phyloP scores from a whole-genome alignment of 2,113 vertebrate genomes.

The Catharus minimus region DNA sequence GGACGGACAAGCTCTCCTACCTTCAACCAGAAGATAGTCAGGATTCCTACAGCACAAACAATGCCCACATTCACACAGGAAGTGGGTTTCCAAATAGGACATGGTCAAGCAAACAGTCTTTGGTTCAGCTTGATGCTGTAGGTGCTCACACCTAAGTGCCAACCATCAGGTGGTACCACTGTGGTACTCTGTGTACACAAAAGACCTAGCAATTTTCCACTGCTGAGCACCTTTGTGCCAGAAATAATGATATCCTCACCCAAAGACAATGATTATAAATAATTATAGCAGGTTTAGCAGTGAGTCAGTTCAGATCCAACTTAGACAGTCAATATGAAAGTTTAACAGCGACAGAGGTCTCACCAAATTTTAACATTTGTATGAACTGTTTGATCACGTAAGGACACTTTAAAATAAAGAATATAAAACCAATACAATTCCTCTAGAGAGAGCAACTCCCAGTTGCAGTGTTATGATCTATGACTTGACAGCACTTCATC shows the following conservation, averaged over 20 bases:
- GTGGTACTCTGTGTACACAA: not conserved
- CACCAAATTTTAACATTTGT: not conserved
- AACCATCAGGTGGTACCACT: not conserved
- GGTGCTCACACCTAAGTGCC: not conserved
- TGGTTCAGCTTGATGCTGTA: not conserved
- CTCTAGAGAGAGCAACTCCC: conserved; percentile 11
- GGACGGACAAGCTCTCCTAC: not conserved
- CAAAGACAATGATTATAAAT: not conserved
- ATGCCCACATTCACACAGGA: not conserved
- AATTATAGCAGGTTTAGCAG: not conserved
- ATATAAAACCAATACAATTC: not conserved
- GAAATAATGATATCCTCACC: not conserved
- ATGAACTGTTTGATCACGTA: not conserved
- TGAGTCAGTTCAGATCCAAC: not conserved
- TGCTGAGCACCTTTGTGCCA: not conserved
- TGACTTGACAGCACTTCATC: conserved; percentile 69
- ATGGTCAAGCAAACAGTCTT: not conserved
- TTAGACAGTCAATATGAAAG: not conserved
- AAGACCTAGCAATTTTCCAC: not conserved
- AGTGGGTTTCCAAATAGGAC: not conserved
- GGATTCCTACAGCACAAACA: not conserved
- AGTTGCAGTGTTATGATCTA: conserved; percentile 54
- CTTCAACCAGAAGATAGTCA: not conserved
- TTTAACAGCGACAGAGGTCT: not conserved
- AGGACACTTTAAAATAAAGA: not conserved